Base-by-base conservation (phyloP, 2,797 vertebrate genomes). In the Tauraco hartlaubi region DNA sequence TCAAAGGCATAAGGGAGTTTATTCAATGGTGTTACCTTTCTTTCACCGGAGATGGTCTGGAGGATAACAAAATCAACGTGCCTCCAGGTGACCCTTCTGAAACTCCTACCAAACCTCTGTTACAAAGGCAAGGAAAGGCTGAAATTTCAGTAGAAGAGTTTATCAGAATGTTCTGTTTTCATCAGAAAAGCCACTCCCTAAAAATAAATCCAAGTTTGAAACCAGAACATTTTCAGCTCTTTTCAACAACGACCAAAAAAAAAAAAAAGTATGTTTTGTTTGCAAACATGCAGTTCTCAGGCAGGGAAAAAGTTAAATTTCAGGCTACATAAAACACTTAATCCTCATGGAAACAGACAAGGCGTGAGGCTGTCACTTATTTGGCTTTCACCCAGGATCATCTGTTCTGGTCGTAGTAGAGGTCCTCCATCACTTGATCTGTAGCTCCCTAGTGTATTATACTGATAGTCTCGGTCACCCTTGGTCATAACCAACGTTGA, bases 161-260 rank as follows among this genome's bases (percentile, higher is more conserved):
- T 9, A 19, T 28, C 26, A 39, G 48, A 35, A 51, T 56, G 82
- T 58, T 29, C 17, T 56, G 0, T 61, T 61, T 35, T 37, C 37
- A 31, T 11, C 56, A 72, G 41, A 93, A 78, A 56, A 26, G 6
- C 14, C 1, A 2, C 12, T 58, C 49, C 71, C 54, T 72, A 56
- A 90, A 92, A 93, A 62, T 15, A 84, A 94, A 84, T 6, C 46
- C 26, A 5, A 2, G 3, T 7, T 54, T 48, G 43, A 35, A 75
- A 76, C 15, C 46, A 17, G 41, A 49, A 72, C 21, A 21, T 23
- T 80, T 64, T 33, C 46, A n/a, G 26, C 69, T 58, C 13, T 71
- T 71, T 41, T 23, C 28, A 9, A 8, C 18, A 2, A 5, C 1
- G n/a, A 5, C 3, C 14, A 33, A 62, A 1, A 23, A 21, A 49